Evolutionary conservation across 2,888 invertebrate genomes (phyloP).

Genomic region (Philopedon plagiatum): DNA sequence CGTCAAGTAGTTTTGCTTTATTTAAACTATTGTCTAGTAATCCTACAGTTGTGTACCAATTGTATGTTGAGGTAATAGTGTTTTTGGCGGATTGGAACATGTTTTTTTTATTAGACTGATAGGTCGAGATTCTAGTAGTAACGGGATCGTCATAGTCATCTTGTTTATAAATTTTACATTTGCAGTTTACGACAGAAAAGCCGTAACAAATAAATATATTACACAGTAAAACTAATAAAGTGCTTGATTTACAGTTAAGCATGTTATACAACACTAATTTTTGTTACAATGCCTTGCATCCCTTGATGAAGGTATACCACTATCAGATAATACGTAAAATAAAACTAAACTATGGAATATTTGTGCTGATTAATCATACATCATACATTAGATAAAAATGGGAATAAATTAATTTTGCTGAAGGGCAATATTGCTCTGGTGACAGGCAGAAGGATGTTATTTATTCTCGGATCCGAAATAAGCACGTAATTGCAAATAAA

Average conservation of each 20-base stretch:
- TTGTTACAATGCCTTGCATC: neutral
- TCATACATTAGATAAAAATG: slow-evolving; percentile 31
- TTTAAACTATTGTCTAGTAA: neutral
- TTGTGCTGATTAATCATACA: slow-evolving; percentile 28
- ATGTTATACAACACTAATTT: neutral
- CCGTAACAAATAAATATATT: neutral
- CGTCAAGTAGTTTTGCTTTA: neutral
- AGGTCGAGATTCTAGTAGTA: neutral
- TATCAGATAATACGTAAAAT: slow-evolving; percentile 26
- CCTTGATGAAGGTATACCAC: neutral
- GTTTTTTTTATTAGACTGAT: neutral
- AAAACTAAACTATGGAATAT: slow-evolving; percentile 9
- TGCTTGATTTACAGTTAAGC: neutral
- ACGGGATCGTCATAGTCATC: neutral
- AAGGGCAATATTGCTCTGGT: slow-evolving; percentile 20
- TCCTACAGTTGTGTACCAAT: neutral
- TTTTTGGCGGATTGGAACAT: neutral
- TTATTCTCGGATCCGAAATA: slow-evolving; percentile 6
- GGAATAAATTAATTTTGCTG: slow-evolving; percentile 30
- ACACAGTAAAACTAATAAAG: neutral
- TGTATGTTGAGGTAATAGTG: neutral
- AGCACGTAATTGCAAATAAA: slow-evolving; percentile 8
- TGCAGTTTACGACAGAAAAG: neutral
- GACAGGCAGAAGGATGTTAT: slow-evolving; percentile 17
- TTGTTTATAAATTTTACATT: neutral